Conservation (phyloP, 2,113 vertebrate genomes). For the Leucopternis melanops region DNA sequence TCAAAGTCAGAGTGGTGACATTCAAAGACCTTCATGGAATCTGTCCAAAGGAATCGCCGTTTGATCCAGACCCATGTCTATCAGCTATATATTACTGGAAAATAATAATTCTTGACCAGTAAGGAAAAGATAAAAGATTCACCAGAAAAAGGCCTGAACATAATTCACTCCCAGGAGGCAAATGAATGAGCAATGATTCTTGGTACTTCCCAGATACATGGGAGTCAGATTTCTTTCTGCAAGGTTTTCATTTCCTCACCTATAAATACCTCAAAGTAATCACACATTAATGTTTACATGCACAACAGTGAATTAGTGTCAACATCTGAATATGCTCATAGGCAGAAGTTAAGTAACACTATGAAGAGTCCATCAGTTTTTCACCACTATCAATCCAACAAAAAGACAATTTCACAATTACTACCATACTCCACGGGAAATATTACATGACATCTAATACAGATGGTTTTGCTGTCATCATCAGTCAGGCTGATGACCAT, state of each 20-base stretch:
- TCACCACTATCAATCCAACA: neutral
- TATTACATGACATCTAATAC: neutral
- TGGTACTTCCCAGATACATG: neutral
- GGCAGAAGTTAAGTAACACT: neutral
- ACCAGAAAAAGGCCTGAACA: neutral
- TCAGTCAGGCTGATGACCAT: neutral
- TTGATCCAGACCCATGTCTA: neutral
- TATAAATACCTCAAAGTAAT: neutral
- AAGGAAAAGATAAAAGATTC: neutral
- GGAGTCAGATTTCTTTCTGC: neutral
- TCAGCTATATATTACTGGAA: neutral
- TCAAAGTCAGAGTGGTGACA: neutral
- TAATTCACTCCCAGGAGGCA: neutral
- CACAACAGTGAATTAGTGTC: neutral
- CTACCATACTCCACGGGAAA: neutral
- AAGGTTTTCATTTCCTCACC: neutral
- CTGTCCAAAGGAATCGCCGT: neutral
- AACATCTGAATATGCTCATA: neutral
- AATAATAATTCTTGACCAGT: neutral
- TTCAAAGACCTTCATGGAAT: neutral
- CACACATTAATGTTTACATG: neutral
- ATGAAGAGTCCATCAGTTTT: neutral
- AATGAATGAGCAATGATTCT: neutral
- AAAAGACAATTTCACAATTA: neutral
- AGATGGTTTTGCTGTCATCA: neutral